Percentiles rank a stretch among this genome's conserved stretches.
Conservation (phyloP, 2,888 invertebrate species). For the Polia nebulosa region DNA sequence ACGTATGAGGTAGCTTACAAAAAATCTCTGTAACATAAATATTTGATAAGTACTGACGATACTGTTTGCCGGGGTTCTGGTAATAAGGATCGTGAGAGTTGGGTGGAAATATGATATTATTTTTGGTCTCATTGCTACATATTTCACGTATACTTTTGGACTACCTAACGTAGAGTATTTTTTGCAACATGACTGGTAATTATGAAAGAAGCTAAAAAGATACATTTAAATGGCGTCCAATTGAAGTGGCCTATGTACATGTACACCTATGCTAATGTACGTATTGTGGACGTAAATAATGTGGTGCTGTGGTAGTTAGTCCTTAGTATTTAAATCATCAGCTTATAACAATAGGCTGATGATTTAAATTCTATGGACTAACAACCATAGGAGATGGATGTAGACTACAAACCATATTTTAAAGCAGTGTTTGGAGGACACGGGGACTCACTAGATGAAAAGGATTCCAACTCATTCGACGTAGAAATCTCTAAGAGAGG, state of each 20-base stretch:
- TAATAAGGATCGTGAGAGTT: slow-evolving; percentile 17
- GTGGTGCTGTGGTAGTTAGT: too few species aligned
- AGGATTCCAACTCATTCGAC: background rate
- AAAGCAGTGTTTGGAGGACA: background rate
- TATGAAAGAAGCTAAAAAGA: background rate
- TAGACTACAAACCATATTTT: background rate
- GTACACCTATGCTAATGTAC: background rate
- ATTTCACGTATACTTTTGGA: background rate
- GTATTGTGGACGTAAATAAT: too few species aligned
- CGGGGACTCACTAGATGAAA: background rate
- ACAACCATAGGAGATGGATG: background rate
- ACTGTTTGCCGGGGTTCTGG: slow-evolving; percentile 8
- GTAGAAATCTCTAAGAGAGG: background rate
- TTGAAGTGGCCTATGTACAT: background rate
- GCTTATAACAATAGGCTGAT: too few species aligned
- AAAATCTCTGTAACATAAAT: slow-evolving; percentile 58
- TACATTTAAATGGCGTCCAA: background rate
- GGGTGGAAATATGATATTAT: background rate
- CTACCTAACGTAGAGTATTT: background rate
- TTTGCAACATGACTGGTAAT: background rate
- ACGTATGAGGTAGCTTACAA: slow-evolving; percentile 51
- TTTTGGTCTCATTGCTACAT: slow-evolving; percentile 1
- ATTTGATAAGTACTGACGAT: slow-evolving; percentile 53
- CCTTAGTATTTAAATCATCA: too few species aligned
- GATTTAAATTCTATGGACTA: background rate